Evolutionary conservation across 2,113 vertebrate species (phyloP).

Genomic region (Pterocles burchelli): DNA sequence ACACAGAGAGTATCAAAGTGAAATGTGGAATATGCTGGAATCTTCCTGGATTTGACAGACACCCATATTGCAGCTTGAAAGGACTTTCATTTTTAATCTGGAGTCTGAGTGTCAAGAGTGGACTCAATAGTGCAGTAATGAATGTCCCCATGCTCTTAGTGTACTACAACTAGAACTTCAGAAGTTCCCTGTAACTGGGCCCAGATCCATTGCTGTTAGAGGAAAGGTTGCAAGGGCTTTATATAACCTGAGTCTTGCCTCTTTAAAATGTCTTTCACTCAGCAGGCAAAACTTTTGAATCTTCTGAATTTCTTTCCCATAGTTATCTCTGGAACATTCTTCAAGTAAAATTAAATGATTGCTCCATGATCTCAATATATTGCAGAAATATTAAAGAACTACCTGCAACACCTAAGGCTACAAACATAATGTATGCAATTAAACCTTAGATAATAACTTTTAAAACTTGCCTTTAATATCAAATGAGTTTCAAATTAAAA

Average conservation of each 20-base stretch:
- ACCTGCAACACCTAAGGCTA: constrained; percentile 39
- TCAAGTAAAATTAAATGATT: not conserved
- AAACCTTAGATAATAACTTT: constrained; percentile 51
- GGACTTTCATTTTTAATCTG: not conserved
- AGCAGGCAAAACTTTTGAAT: not conserved
- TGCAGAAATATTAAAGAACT: constrained; percentile 35
- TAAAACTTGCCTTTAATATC: constrained; percentile 31
- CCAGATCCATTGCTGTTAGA: not conserved
- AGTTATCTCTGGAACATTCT: not conserved
- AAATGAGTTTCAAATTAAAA: constrained; percentile 28
- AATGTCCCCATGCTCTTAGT: not conserved
- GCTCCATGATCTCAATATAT: not conserved
- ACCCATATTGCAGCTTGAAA: not conserved
- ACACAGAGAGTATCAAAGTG: not conserved
- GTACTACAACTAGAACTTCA: not conserved
- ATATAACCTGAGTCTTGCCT: not conserved
- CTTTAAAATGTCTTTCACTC: not conserved
- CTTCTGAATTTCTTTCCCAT: not conserved
- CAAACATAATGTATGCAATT: constrained; percentile 39
- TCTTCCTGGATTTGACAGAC: not conserved
- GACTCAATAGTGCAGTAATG: not conserved
- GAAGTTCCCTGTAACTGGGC: not conserved
- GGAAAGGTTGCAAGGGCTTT: not conserved
- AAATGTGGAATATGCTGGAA: not conserved
- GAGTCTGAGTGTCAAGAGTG: not conserved